Base-by-base conservation (phyloP, 2,113 vertebrate genomes). In the Ellobius talpinus region DNA sequence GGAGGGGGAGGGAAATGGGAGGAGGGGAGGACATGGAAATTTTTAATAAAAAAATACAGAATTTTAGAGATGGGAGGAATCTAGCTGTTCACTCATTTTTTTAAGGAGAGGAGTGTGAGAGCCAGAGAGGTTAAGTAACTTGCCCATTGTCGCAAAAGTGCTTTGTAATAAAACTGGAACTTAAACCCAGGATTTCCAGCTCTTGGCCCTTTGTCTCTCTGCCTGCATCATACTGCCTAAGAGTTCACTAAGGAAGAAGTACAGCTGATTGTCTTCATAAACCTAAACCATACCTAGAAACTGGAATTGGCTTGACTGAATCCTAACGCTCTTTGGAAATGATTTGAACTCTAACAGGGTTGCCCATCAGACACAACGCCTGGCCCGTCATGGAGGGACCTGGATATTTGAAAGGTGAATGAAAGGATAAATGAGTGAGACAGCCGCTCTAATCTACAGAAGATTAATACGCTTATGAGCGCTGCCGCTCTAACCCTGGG, bases 61-160 rank as follows among this genome's bases (percentile, higher is more conserved):
- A 95, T 88, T 89, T 88, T 90, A 95, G 92, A 88, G 79, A 97
- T 73, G 85, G 45, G 74, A 95, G 66, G 90, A 94, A 95, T 95
- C 93, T 95, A 90, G 26, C 87, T 90, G 29, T 88, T 85, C 87
- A 61, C 82, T 93, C 45, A 2, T 89, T 88, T 95, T n/a, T 70
- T 91, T 92, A 91, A 73, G 58, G 89, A 94, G 61, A 87, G 52
- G n/a, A 91, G 90, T 90, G 47, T 24, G 42, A 90, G 52, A 65
- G 47, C 45, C 85, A 73, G 87, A 96, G 81, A 96, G 86, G 76
- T 88, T 79, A 90, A 87, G 50, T 58, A 65, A 90, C 77, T 87
- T 68, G 52, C 17, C 74, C 23, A 63, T 7, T 47, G 55, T 31
- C 63, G 16, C 0, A 1, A 66, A 66, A 55, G 58, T 63, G 39